Evolutionary conservation across 2,113 vertebrate species (phyloP).

Genomic region (Herpetotheres cachinnans): DNA sequence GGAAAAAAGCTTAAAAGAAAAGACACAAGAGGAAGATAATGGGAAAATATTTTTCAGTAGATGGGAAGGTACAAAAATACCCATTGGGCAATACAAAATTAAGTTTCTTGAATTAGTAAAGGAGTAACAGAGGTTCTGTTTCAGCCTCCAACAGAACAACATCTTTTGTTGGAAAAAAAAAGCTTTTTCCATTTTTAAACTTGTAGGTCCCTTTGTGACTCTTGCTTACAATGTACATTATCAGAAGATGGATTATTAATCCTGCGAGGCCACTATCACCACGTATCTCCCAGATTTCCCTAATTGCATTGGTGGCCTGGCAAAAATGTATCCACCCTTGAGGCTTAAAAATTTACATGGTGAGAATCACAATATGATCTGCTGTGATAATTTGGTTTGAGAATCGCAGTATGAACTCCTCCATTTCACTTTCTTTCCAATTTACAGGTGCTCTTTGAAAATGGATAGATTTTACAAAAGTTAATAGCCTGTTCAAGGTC

Average conservation of each 20-base stretch:
- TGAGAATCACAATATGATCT: neutral
- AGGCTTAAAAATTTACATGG: conserved; percentile 21
- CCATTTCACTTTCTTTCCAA: neutral
- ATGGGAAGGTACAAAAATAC: neutral
- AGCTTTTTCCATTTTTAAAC: neutral
- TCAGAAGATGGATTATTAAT: conserved; percentile 13
- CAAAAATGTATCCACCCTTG: neutral
- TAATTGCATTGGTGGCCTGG: neutral
- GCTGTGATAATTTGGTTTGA: neutral
- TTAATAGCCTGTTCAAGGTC: neutral
- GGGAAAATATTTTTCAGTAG: neutral
- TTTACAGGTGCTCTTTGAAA: neutral
- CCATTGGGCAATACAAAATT: neutral
- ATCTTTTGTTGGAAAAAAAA: neutral
- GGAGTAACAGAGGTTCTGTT: neutral
- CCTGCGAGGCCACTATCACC: neutral
- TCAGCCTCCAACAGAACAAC: neutral
- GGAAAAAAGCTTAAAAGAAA: neutral
- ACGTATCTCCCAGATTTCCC: neutral
- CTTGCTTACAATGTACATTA: neutral
- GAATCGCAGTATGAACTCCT: neutral
- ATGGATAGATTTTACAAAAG: neutral
- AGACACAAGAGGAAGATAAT: neutral
- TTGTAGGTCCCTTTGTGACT: neutral
- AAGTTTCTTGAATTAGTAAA: neutral